Evolutionary conservation across 2,888 invertebrate species (phyloP), one percentile per base, ranked within the genome.

Genomic region (Choristoneura rosaceana): DNA sequence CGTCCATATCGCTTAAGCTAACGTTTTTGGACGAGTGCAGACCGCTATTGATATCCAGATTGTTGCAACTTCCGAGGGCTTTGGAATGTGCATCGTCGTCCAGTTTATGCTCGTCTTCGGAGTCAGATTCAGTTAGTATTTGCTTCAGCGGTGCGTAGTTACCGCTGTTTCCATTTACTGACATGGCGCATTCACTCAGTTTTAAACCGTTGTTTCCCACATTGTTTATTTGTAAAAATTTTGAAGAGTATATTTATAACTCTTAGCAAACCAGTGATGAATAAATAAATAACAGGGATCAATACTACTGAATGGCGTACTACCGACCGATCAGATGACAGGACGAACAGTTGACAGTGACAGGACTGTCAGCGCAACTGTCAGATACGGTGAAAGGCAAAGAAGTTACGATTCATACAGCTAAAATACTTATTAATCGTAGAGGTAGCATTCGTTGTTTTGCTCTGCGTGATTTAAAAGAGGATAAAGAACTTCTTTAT

Each of bases 121-220:
- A 97, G 81, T 97, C 96, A 0, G 97, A 96, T 88, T 97, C 97
- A 70, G 97, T 96, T 79, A 97, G 93, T 77, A 96, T 96, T 91
- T 97, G 97, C 76, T 97, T 97, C 82, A 97, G 88, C 71, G 97
- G 97, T 81, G 97, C 95, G 87, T 97, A 97, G 81, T 95, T 95
- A 70, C 88, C 93, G 74, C 92, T 90, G 80, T 87, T 92, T 73
- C 92, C 93, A 90, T 91, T 93, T 77, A 87, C 84, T 81, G 93
- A 88, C 93, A 94, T 94, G 87, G 83, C 84, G 82, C 80, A 77
- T 60, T 63, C 70, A 66, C n/a, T 60, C n/a, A 41, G 8, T 65
- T n/a, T n/a, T 41, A 66, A 64, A 14, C 59, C 17, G 69, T 52
- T 71, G 43, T 12, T 58, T 69, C 69, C 74, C 66, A 73, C 74